Evolutionary conservation across 1,140 invertebrate species (phyloP), one percentile per base, ranked within the genome.

Genomic region (Saccostrea cuccullata): DNA sequence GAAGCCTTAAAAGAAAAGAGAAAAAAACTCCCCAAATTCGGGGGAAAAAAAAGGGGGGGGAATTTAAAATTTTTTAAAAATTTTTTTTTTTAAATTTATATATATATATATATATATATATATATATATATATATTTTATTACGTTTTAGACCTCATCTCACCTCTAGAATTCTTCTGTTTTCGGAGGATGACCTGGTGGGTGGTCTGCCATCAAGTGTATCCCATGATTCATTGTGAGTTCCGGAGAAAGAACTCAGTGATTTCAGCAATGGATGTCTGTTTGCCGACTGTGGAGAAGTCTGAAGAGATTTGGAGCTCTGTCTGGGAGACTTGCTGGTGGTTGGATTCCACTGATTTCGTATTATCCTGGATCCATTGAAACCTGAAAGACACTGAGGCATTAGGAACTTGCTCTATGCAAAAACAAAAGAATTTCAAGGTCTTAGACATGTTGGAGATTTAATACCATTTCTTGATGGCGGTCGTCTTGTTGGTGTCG

Each of bases 111-210:
- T n/a, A n/a, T n/a, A n/a, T n/a, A n/a, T n/a, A n/a, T n/a, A n/a
- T n/a, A 47, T 8, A 47, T 47, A n/a, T n/a, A n/a, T n/a, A n/a
- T 36, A 2, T 36, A 1, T 36, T 36, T 36, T 36, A 36, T n/a
- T n/a, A n/a, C 30, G 30, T 36, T 47, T 47, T 47, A 47, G 47
- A 64, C 58, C 58, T n/a, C n/a, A 20, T 64, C 58, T 64, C 58
- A 77, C 70, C 70, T 77, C 26, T 77, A 2, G 70, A 13, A 17
- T 36, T 77, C 70, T 77, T 77, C 26, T 30, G 70, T 36, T 36
- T 77, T 30, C 70, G 15, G 70, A 77, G 11, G 70, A 77, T 36
- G 70, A 77, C 70, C 70, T 77, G 70, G 70, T 77, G 12, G 70
- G 70, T 17, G 70, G 70, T 36, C 70, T 77, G 26, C 13, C 70